Base-by-base conservation (phyloP, 2,888 invertebrate species). In the Eremobia ochroleuca region DNA sequence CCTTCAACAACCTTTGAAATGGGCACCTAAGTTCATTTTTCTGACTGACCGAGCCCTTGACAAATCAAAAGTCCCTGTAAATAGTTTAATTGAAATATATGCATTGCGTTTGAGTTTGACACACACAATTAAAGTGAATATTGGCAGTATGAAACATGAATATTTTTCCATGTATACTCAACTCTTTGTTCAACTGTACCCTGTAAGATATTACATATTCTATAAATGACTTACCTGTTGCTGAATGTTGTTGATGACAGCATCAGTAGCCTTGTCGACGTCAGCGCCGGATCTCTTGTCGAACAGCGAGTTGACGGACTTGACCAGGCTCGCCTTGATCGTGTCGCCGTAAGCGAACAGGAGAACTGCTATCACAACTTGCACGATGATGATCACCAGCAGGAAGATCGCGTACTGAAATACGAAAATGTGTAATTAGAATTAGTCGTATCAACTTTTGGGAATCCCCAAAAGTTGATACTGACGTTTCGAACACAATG, bases 361-460 rank as follows among this genome's bases (percentile, higher is more conserved):
- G 77, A 97, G 97, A 18, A 98, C 97, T 0, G 98, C 98, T 81
- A 98, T 94, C 31, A 97, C 97, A 83, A 98, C 97, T 97, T 98
- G 98, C 76, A 98, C 93, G 75, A 98, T 97, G 93, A 98, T 97
- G 82, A 98, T 97, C 68, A 98, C 97, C 87, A 98, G 94, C 87
- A 98, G 94, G 93, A 98, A 97, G 86, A 98, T 97, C 9, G 98
- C 97, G 94, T 98, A 98, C 98, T 98, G 95, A 73, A 97, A 97
- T 87, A 79, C 81, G 74, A 65, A 69, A n/a, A 80, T 68, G 9
- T 9, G 15, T 62, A 0, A 61, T 62, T 74, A 52, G 49, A 43
- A 58, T 34, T 28, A 46, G 40, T 34, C 31, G 8, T 15, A 31
- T 43, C 1, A 25, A 25, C 5, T 34, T n/a, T n/a, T n/a, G n/a